Percentiles rank a stretch among this genome's conserved stretches.
These are phyloP conservation scores for Acanthiza pusilla DNA, from an alignment of 2,797 vertebrate species.

Conservation along the genomic window DNA sequence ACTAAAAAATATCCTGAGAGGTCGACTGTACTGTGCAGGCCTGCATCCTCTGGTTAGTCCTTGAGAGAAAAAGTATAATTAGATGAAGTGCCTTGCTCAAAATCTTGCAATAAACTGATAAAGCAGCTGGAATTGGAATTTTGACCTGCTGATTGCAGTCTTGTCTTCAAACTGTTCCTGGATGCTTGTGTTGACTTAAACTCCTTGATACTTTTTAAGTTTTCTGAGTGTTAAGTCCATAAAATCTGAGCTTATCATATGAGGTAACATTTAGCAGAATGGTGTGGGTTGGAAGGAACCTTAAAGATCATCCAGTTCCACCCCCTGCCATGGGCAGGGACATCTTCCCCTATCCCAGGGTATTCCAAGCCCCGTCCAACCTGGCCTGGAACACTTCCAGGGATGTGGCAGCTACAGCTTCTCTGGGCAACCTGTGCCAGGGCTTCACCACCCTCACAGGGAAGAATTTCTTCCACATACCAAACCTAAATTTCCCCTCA, in stretches of 20 bases:
- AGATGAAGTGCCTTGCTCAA: not conserved
- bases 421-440: not conserved
- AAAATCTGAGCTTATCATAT: not conserved
- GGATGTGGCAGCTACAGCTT: not conserved
- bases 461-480: too few species aligned
- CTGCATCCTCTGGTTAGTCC: not conserved
- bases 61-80: not conserved
- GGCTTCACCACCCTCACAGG: not conserved
- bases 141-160: not conserved
- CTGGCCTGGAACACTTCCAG: not conserved
- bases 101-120: not conserved
- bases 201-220: not conserved
- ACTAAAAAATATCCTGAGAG: not conserved
- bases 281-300: not conserved
- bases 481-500: not conserved
- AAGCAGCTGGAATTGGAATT: not conserved
- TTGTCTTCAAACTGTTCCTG: not conserved
- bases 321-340: not conserved
- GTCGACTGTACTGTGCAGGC: not conserved
- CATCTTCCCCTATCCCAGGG: not conserved
- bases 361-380: rapidly evolving
- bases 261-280: not conserved
- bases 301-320: not conserved
- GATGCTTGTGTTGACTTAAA: not conserved
- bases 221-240: not conserved